phyloP scores from a whole-genome alignment of 2,888 invertebrate species.

The Oeneis ivallda region DNA sequence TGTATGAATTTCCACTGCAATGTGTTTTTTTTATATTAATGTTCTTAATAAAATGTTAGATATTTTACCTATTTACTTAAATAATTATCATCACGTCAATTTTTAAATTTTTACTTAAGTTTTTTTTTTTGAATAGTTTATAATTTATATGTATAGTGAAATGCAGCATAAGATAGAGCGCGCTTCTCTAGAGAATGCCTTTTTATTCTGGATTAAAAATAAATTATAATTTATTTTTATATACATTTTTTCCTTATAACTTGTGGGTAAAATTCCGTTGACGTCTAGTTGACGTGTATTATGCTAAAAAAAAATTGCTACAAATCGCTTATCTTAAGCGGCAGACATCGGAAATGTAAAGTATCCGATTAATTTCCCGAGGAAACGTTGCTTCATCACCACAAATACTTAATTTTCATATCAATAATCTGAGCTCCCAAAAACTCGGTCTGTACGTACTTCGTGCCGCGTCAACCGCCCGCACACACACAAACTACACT shows the following conservation, averaged over 20 bases:
- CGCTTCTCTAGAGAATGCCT: too few relatives aligned
- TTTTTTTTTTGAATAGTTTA: too few relatives aligned
- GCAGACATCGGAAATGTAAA: not conserved
- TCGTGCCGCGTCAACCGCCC: conserved; percentile 30
- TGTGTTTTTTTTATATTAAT: not conserved
- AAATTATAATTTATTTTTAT: not conserved
- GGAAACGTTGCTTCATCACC: conserved; percentile 31
- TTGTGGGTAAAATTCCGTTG: not conserved
- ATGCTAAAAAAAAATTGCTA: not conserved
- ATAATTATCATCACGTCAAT: too few relatives aligned
- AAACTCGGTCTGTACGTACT: conserved; percentile 34
- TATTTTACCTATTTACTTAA: too few relatives aligned
- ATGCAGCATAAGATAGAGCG: too few relatives aligned
- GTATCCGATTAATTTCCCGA: conserved; percentile 1
- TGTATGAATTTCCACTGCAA: not conserved
- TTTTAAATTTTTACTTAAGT: too few relatives aligned
- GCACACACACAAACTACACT: not conserved
- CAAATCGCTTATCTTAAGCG: not conserved
- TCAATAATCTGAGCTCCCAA: conserved; percentile 37
- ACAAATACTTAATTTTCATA: conserved; percentile 38
- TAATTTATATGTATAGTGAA: too few relatives aligned
- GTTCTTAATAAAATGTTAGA: not conserved
- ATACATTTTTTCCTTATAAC: too few relatives aligned
- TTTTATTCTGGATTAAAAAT: too few relatives aligned
- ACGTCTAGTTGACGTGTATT: not conserved